Base-by-base conservation (phyloP, 2,113 vertebrate genomes). In the Podocnemis expansa region DNA sequence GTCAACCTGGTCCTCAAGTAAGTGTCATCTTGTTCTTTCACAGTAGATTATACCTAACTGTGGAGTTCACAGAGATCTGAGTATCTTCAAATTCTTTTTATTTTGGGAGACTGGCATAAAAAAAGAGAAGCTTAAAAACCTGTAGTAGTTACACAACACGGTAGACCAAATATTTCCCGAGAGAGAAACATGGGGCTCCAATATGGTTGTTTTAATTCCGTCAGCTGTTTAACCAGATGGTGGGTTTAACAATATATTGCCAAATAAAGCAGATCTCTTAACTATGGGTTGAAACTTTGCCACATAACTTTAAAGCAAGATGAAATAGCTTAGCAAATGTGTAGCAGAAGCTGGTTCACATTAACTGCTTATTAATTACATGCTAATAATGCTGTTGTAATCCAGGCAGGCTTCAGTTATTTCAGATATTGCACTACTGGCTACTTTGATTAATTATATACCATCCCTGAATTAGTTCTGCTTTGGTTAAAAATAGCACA, bases 1-100 rank as follows among this genome's bases (percentile, higher is more conserved):
- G 98, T 97, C 98, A 98, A 54, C 98, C 98, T 55, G 98, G 98
- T 97, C 98, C 97, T 92, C 98, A 98, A 97, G 98, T 98, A 98
- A 98, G 98, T 97, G 87, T 76, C 10, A 84, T 86, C 43, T 95
- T 84, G 38, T 49, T 92, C 91, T 97, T 52, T 88, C 92, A 58
- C 78, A 76, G 78, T 13, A 88, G 89, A 7, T 90, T 87, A n/a
- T 70, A 52, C 52, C 25, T 67, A 88, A 25, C 73, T 67, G 67
- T 8, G 75, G 3, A 21, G 60, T 51, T 38, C n/a, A 25, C 73
- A 29, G 14, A 82, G 29, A 78, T 60, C 49, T 78, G 10, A 5
- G 84, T 95, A 41, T 88, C 58, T 90, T 14, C 43, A 49, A 47
- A 3, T 34, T 89, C 6, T 81, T 96, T 96, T 54, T 84, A 34